Percentiles rank a stretch among this genome's conserved stretches.
Evolutionary conservation across 2,797 vertebrate species (phyloP).

Genomic region (Intellagama lesueurii): DNA sequence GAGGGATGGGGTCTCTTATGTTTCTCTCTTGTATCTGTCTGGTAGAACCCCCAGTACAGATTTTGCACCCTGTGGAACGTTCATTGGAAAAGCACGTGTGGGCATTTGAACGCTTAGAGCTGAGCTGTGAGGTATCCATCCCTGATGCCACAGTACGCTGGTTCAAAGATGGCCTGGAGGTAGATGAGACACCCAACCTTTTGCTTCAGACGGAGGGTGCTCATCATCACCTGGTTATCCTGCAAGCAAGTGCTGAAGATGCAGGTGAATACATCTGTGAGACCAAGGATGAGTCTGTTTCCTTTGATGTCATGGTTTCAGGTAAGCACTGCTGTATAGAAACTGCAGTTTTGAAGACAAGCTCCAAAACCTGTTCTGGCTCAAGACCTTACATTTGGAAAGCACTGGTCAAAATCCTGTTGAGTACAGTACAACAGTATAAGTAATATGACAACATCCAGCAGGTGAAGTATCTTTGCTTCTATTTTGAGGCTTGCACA

Average conservation of each 20-base stretch:
- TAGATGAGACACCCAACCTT: constrained; percentile 87
- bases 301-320: constrained; percentile 93
- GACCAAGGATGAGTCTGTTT: constrained; percentile 89
- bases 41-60: constrained; percentile 89
- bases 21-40: accelerated
- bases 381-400: neutral
- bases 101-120: constrained; percentile 85
- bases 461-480: no score
- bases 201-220: constrained; percentile 87
- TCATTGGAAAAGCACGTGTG: constrained; percentile 89
- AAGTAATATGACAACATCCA: no score
- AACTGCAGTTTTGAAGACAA: neutral
- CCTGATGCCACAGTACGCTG: constrained; percentile 88
- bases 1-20: neutral
- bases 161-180: constrained; percentile 96
- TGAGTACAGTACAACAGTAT: no score
- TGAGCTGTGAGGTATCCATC: constrained; percentile 89
- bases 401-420: neutral
- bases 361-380: neutral
- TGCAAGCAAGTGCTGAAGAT: constrained; percentile 85
- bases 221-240: constrained; percentile 87
- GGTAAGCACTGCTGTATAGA: constrained; percentile 75
- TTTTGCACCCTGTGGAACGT: constrained; percentile 88
- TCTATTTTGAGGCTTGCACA: no score
- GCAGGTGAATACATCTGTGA: constrained; percentile 96